Conservation (phyloP, 2,797 vertebrate species). For the Molothrus ater region DNA sequence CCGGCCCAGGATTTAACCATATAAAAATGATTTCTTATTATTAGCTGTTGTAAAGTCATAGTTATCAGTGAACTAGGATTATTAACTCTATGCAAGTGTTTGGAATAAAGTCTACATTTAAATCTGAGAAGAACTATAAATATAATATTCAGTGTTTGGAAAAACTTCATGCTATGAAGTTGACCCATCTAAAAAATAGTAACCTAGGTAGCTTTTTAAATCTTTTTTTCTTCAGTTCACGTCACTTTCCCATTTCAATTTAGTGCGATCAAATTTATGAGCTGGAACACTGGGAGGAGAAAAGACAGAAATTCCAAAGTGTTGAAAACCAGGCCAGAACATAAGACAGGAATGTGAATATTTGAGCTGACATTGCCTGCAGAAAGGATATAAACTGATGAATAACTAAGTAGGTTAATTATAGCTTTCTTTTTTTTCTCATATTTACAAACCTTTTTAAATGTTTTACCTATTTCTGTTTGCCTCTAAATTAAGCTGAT, state of each 20-base stretch:
- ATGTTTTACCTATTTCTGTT: background rate
- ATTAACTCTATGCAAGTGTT: background rate
- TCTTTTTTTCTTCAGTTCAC: background rate
- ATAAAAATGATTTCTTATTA: background rate
- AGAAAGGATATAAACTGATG: background rate
- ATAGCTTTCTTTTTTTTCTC: background rate
- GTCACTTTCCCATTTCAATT: background rate
- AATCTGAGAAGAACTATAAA: background rate
- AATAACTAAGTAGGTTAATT: background rate
- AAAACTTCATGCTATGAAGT: background rate
- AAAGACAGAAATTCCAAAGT: background rate
- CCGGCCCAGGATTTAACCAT: background rate
- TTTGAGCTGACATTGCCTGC: background rate
- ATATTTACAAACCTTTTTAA: background rate
- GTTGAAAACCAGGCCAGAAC: background rate
- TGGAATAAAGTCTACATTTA: background rate
- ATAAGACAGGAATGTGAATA: background rate
- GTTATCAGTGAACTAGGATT: background rate
- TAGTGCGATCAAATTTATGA: background rate
- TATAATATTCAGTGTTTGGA: background rate
- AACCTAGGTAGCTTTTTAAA: background rate
- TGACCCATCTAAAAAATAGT: background rate
- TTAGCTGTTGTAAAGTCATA: background rate
- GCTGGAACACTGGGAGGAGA: background rate
- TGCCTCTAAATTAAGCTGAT: background rate